Evolutionary conservation across 2,113 vertebrate species (phyloP).

Genomic region (Festucalex cinctus): DNA sequence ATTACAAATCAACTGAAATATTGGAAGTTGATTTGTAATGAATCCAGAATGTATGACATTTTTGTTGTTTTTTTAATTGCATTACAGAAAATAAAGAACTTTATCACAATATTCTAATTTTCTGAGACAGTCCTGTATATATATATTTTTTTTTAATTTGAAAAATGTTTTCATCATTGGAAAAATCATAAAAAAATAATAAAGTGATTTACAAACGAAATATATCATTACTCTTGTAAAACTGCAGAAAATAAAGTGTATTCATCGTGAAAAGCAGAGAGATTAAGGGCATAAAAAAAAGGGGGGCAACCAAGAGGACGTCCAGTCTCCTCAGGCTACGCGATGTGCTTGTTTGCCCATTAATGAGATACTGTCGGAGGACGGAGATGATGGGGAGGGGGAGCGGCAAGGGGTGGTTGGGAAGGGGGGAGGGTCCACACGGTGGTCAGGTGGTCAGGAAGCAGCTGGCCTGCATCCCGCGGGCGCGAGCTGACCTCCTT

Average conservation of each 20-base stretch:
- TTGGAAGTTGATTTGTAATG: too few species aligned
- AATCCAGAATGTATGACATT: too few species aligned
- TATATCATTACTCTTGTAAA: background rate
- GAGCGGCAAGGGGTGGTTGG: conserved; percentile 56
- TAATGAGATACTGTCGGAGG: conserved; percentile 55
- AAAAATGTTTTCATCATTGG: too few species aligned
- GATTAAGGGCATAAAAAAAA: conserved; percentile 46
- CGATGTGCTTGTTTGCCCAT: conserved; percentile 46
- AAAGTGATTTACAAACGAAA: background rate
- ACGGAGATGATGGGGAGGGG: conserved; percentile 54
- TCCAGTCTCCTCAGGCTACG: background rate
- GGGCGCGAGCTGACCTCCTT: conserved; percentile 73
- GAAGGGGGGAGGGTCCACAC: conserved; percentile 36
- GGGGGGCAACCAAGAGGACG: background rate
- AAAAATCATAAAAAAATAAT: too few species aligned
- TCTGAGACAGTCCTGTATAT: too few species aligned
- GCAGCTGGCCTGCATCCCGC: conserved; percentile 73
- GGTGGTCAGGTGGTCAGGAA: conserved; percentile 71
- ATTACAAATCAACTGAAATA: too few species aligned
- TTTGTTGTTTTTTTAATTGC: too few species aligned
- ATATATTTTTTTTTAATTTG: too few species aligned
- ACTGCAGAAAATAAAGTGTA: background rate
- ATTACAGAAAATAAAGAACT: too few species aligned
- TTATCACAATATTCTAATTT: too few species aligned
- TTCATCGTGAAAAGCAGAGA: conserved; percentile 40